A percentile compares a stretch with the other conserved stretches of the same genome.
Conservation (phyloP, 2,113 vertebrate genomes). For the Psettodes erumei region DNA sequence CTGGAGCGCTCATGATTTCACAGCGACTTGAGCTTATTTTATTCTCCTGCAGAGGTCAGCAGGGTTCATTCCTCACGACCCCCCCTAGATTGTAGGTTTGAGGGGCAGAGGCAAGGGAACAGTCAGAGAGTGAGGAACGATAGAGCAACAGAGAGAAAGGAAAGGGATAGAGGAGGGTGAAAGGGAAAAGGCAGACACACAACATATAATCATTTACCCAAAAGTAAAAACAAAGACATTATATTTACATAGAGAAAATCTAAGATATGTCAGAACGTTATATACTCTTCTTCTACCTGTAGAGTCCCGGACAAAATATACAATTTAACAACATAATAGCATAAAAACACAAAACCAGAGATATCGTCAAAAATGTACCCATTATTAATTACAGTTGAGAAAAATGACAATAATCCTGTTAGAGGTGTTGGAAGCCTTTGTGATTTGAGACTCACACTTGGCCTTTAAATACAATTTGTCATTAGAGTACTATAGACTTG, state of each 20-base stretch:
- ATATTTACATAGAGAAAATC: no score
- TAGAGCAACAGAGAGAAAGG: neutral
- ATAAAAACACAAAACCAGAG: no score
- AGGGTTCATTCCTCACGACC: slow-evolving; percentile 9
- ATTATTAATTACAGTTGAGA: neutral
- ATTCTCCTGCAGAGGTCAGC: slow-evolving; percentile 21
- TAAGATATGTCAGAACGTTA: no score
- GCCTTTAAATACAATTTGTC: no score
- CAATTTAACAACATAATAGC: no score
- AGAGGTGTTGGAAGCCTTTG: neutral
- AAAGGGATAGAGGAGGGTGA: neutral
- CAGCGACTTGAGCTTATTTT: slow-evolving; percentile 12
- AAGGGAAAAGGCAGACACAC: neutral
- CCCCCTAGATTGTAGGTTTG: neutral
- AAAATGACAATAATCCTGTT: neutral
- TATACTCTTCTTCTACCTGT: no score
- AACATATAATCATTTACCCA: neutral
- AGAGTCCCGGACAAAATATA: no score
- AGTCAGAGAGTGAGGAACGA: neutral
- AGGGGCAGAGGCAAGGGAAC: neutral
- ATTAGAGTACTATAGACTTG: no score
- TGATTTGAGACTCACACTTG: neutral
- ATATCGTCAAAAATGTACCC: neutral
- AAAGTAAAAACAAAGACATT: no score
- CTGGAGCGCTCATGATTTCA: slow-evolving; percentile 76